Base-by-base conservation (phyloP, 2,113 vertebrate species). In the Gobius niger region DNA sequence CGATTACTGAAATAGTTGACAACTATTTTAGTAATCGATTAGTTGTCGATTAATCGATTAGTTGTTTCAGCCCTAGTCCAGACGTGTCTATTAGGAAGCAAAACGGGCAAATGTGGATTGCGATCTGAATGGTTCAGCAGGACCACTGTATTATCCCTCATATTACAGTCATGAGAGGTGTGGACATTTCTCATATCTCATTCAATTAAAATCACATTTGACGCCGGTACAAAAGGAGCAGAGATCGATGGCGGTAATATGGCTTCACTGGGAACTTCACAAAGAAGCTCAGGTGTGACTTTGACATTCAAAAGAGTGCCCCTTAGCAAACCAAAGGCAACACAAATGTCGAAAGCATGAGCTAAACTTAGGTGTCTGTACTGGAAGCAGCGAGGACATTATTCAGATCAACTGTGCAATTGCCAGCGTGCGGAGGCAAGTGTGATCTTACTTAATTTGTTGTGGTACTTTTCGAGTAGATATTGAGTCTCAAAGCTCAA, bases 171-270 rank as follows among this genome's bases (percentile, higher is more conserved):
- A 82, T 78, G 63, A 81, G 73, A 49, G 54, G 46, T 79, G 40
- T 57, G 54, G 68, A 83, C 65, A n/a, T 14, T 63, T 19, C 57
- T 73, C 47, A 52, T 68, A 71, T 80, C 85, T 85, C 83, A 78
- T 67, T 44, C 81, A 90, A 91, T 92, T 90, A 88, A 90, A 91
- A 84, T 82, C 78, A 60, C 90, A 90, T 92, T 85, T 83, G 83
- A 60, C 53, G 60, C 63, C 59, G 78, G 78, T 73, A 81, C 72
- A 84, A 83, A 82, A 67, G 63, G 52, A 76, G 77, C 44, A 40
- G 71, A 82, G 82, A 86, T 76, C 87, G 89, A 90, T 86, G 80
- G 85, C 80, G 68, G 63, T 70, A 65, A 68, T 19, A 42, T 46
- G 62, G 63, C 41, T 63, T 75, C 65, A 52, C 61, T 16, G 70